Conservation (phyloP, 2,797 vertebrate species). For the Pseudopleuronectes americanus region DNA sequence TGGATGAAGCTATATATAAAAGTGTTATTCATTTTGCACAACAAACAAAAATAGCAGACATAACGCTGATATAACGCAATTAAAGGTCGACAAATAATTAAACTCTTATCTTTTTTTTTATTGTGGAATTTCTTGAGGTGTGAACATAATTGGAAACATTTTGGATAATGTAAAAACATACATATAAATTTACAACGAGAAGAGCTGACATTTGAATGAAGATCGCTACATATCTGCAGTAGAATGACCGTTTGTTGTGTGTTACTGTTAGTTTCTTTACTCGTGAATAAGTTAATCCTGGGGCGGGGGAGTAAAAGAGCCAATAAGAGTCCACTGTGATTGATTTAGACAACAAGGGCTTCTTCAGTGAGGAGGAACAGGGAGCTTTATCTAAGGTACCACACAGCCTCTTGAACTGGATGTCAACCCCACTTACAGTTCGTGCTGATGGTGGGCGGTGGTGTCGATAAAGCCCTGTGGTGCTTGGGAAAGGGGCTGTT, state of each 20-base stretch:
- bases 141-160: too few species aligned
- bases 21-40: too few species aligned
- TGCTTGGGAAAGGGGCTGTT: constrained; percentile 6
- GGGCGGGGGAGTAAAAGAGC: too few species aligned
- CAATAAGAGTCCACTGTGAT: constrained; percentile 23
- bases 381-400: constrained; percentile 49
- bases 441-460: constrained; percentile 29
- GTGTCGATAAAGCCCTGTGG: constrained; percentile 40
- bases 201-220: too few species aligned
- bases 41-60: too few species aligned
- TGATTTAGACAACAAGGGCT: constrained; percentile 41
- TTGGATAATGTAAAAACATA: too few species aligned
- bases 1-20: too few species aligned
- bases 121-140: too few species aligned
- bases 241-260: neutral
- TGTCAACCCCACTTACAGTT: constrained; percentile 53
- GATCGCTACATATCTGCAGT: neutral
- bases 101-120: too few species aligned
- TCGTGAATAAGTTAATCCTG: constrained; percentile 31
- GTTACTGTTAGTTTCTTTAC: neutral
- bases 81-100: too few species aligned
- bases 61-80: too few species aligned
- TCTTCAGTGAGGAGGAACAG: constrained; percentile 42
- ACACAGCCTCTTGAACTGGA: constrained; percentile 59
- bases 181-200: too few species aligned